phyloP scores from a whole-genome alignment of 2,797 vertebrate species.

The Helicolenus hilgendorfi region DNA sequence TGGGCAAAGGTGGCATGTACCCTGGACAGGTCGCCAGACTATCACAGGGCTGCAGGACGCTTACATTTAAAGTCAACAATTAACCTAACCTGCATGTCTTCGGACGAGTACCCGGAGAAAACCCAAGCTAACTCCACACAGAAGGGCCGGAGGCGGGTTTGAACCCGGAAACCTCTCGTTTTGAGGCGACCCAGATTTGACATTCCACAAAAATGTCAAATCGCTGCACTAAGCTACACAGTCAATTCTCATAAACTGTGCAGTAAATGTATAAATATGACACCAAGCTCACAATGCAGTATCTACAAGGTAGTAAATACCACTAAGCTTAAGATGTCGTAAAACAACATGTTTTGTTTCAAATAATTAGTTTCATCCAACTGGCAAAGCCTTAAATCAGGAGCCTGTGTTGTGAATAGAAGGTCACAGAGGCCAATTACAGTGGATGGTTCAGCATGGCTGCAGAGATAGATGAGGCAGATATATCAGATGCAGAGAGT shows the following conservation, averaged over 20 bases:
- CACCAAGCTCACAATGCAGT: not conserved
- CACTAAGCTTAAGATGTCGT: not conserved
- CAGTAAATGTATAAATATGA: not conserved
- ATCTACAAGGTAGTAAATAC: not conserved
- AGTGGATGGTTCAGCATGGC: constrained; percentile 43
- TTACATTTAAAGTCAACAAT: too few relatives aligned
- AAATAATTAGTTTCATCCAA: constrained; percentile 22
- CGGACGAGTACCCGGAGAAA: too few relatives aligned
- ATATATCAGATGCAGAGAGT: constrained; percentile 57
- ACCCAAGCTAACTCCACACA: too few relatives aligned
- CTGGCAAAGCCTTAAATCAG: not conserved
- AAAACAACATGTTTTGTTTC: constrained; percentile 4
- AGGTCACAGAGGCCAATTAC: constrained; percentile 63
- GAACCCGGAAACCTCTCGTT: too few relatives aligned
- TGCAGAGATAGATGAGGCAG: constrained; percentile 60
- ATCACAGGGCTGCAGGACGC: too few relatives aligned
- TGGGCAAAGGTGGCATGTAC: too few relatives aligned
- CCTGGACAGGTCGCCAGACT: too few relatives aligned
- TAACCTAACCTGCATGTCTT: too few relatives aligned
- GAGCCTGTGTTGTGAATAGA: not conserved
- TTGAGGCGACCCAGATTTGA: not conserved
- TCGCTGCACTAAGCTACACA: not conserved
- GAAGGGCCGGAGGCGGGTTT: too few relatives aligned
- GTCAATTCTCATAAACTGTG: not conserved
- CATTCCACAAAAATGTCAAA: not conserved